A percentile compares a stretch with the other conserved stretches of the same genome.
phyloP scores from a whole-genome alignment of 2,797 vertebrate species.

The Danionella dracula region DNA sequence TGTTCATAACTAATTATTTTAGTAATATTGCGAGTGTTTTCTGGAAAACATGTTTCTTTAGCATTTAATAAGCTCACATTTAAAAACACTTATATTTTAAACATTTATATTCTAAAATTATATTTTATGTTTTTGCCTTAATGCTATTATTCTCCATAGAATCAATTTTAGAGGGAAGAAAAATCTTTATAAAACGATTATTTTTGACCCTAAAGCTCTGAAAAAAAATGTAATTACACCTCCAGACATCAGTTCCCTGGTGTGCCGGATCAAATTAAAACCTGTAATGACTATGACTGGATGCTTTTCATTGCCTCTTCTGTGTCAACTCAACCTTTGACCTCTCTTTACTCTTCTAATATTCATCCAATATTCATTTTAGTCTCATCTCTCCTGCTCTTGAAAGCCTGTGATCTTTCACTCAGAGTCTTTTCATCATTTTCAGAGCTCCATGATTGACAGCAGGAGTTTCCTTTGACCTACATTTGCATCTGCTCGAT shows the following conservation, averaged over 20 bases:
- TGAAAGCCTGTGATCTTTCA: constrained; percentile 28
- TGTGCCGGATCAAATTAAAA: constrained; percentile 19
- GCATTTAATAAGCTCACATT: too few species aligned
- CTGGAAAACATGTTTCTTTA: too few species aligned
- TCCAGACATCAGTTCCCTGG: constrained; percentile 10
- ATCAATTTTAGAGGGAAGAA: not conserved
- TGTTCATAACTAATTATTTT: too few species aligned
- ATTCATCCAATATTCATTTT: not conserved
- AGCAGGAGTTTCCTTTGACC: constrained; percentile 64
- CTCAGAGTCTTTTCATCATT: constrained; percentile 20
- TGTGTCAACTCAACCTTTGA: constrained; percentile 26
- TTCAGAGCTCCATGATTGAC: constrained; percentile 60
- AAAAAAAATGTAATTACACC: constrained; percentile 19
- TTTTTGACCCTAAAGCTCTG: not conserved
- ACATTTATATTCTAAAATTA: too few species aligned
- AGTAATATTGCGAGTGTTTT: too few species aligned
- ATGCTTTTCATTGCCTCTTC: constrained; percentile 30
- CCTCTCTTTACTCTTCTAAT: constrained; percentile 11
- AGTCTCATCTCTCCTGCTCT: constrained; percentile 46
- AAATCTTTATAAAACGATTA: too few species aligned
- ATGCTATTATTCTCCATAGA: too few species aligned
- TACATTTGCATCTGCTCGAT: constrained; percentile 71
- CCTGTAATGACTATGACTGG: constrained; percentile 34
- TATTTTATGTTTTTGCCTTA: too few species aligned
- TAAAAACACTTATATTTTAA: too few species aligned